These are phyloP conservation scores for Hofmannophila pseudospretella DNA, from an alignment of 2,888 invertebrate species.

Conservation along the genomic window DNA sequence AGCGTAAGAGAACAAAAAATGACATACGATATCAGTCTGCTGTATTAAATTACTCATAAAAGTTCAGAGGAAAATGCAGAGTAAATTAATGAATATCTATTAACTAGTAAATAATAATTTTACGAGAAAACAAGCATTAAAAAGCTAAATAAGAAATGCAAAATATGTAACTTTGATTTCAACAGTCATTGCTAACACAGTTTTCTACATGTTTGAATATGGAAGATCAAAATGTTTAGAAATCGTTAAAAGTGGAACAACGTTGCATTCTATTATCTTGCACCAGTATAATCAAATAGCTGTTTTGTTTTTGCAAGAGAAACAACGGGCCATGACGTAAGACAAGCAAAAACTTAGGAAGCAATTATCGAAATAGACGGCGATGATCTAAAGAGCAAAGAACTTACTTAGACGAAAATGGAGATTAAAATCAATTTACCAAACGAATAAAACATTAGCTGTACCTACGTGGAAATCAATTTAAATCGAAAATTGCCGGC, in stretches of 20 bases:
- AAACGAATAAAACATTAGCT: conserved; percentile 1
- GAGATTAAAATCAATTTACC: conserved; percentile 9
- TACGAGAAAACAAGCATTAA: too few relatives aligned
- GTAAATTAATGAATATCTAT: too few relatives aligned
- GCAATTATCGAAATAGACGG: conserved; percentile 25
- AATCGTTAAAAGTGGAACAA: conserved; percentile 14
- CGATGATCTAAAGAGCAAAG: conserved; percentile 24
- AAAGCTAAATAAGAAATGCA: too few relatives aligned
- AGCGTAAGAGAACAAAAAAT: too few relatives aligned
- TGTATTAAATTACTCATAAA: too few relatives aligned
- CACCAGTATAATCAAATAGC: conserved; percentile 24
- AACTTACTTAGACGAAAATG: neutral
- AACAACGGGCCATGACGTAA: conserved; percentile 33
- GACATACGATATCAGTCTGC: too few relatives aligned
- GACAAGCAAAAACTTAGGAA: conserved; percentile 37
- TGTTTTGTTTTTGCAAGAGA: conserved; percentile 6
- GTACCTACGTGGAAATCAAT: neutral
- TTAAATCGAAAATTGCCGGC: conserved; percentile 1
- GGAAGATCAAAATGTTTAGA: conserved; percentile 9
- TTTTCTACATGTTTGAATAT: neutral
- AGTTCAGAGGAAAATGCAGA: too few relatives aligned
- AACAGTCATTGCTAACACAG: too few relatives aligned
- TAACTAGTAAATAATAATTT: too few relatives aligned
- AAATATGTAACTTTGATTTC: too few relatives aligned
- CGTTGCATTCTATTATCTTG: conserved; percentile 13